Conservation (phyloP, 2,797 vertebrate genomes). For the Falco columbarius region DNA sequence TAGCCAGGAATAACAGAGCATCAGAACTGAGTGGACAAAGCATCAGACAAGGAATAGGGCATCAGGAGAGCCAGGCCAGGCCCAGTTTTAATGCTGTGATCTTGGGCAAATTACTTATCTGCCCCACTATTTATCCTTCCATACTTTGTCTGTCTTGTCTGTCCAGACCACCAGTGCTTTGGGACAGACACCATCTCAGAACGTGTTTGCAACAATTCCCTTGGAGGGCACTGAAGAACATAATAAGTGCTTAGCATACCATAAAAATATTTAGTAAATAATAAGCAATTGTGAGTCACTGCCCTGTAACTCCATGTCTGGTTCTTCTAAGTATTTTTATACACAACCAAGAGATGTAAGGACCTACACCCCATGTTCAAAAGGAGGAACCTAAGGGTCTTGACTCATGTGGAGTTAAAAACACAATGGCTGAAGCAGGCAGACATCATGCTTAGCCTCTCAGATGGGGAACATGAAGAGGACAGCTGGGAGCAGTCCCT, state of each 20-base stretch:
- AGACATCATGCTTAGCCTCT: background rate
- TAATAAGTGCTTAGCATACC: background rate
- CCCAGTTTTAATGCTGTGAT: background rate
- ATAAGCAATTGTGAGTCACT: conserved; percentile 37
- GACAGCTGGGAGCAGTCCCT: background rate
- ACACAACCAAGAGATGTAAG: background rate
- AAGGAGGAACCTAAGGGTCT: conserved; percentile 26
- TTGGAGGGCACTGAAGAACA: background rate
- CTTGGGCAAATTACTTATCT: background rate
- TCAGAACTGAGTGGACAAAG: background rate
- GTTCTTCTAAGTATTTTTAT: conserved; percentile 29
- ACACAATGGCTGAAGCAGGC: background rate
- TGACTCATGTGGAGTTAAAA: conserved; percentile 17
- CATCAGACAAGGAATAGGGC: background rate
- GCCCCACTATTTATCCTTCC: background rate
- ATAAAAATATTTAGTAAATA: conserved; percentile 57
- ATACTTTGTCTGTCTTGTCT: background rate
- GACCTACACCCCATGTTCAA: conserved; percentile 13
- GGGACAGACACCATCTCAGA: background rate
- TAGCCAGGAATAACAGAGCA: background rate
- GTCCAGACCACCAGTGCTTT: background rate
- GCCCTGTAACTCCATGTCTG: conserved; percentile 12
- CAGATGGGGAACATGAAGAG: background rate
- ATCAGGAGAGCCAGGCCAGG: background rate
- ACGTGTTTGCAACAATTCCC: background rate